Evolutionary conservation across 2,888 invertebrate genomes (phyloP), one percentile per base, ranked within the genome.

Genomic region (Epinotia demarniana): DNA sequence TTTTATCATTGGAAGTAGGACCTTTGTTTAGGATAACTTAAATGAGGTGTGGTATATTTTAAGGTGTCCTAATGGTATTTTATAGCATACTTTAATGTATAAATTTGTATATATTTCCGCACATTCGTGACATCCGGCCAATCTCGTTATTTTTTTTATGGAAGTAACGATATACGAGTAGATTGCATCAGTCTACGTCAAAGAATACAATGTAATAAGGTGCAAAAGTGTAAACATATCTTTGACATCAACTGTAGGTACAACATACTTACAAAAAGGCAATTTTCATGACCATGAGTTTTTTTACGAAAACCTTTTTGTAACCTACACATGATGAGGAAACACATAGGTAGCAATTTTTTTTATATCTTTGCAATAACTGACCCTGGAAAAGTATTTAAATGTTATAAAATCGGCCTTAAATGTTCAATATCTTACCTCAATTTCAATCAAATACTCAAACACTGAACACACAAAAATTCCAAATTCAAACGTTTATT

Each of bases 401-500:
- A 53, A 53, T n/a, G 8, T n/a, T 1, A n/a, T 53, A 53, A 53
- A 16, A 53, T 8, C 2, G 8, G 16, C 16, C 13, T 49, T 5
- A 49, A 64, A 13, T 27, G 33, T 33, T 1, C 23, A 12, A 66
- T 53, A 33, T 39, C 72, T 73, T 66, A 73, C 72, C 72, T 67
- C 27, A 27, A 57, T 72, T 72, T 9, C 18, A 39, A 66, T 60
- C 58, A 27, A n/a, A 53, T n/a, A 61, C 8, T 61, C 12, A 69
- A 58, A 46, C 69, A 69, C 69, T 23, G 67, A 11, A 39, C 43
- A 69, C 58, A 46, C 18, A 49, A 49, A 63, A 55, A 72, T 60
- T 73, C 66, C 72, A 66, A 73, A 27, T 67, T 33, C 49, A 72
- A 72, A 60, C 49, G 69, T 69, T 63, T 27, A 61, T 61, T 23